A percentile compares a stretch with the other conserved stretches of the same genome.
Evolutionary conservation across 2,797 vertebrate species (phyloP).

Genomic region (Vultur gryphus): DNA sequence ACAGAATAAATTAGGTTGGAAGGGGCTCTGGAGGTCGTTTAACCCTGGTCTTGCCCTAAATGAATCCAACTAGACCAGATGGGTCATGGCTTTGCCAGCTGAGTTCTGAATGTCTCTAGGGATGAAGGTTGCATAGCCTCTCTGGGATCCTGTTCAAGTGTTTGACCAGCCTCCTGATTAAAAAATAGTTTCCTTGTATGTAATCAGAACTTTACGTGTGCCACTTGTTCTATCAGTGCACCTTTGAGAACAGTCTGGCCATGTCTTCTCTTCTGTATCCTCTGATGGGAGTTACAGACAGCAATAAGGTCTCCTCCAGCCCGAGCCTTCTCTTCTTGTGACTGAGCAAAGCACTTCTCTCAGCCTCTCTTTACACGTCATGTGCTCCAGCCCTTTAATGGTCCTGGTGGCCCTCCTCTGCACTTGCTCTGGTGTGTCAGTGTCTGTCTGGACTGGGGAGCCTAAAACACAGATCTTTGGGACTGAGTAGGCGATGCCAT

Average conservation of each 20-base stretch:
- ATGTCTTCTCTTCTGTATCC: background rate
- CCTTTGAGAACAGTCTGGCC: background rate
- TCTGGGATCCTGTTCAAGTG: background rate
- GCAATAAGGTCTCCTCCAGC: background rate
- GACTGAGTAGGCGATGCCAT: background rate
- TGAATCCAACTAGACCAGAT: background rate
- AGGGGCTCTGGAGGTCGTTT: background rate
- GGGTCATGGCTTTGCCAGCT: background rate
- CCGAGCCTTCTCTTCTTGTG: rapidly evolving
- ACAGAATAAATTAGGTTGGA: background rate
- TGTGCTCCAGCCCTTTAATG: background rate
- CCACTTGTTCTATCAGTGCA: background rate
- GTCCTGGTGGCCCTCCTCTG: background rate
- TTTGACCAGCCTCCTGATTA: background rate
- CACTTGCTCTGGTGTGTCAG: background rate
- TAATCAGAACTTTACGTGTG: background rate
- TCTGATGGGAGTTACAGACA: background rate
- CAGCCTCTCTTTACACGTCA: rapidly evolving
- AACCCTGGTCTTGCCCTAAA: background rate
- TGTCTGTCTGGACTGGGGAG: background rate
- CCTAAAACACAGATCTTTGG: background rate
- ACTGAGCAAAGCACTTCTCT: background rate
- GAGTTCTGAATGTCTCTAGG: background rate
- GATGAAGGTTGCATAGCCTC: background rate
- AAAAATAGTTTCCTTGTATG: background rate